These are phyloP conservation scores for Chrysotoxum bicinctum DNA, from an alignment of 2,888 invertebrate species.

Conservation along the genomic window DNA sequence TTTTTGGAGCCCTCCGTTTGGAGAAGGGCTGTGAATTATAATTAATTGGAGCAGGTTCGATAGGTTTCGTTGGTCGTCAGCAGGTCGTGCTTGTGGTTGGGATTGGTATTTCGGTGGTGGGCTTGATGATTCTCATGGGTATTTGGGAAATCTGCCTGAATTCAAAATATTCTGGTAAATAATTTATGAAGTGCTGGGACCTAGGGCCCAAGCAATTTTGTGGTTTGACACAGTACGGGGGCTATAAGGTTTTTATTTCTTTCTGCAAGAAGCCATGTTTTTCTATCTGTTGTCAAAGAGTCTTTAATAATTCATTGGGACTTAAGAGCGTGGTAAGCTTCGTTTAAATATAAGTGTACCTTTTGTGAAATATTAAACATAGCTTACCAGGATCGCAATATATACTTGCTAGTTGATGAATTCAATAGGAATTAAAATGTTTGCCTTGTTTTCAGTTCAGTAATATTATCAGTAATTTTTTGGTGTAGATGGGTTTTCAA, in stretches of 20 bases:
- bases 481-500: neutral
- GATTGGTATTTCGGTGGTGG: neutral
- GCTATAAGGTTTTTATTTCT: neutral
- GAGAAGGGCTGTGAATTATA: conserved; percentile 65
- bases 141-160: conserved; percentile 58
- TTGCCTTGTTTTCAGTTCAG: neutral
- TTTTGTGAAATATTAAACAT: neutral
- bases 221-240: conserved; percentile 33
- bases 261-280: conserved; percentile 11
- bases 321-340: conserved; percentile 32
- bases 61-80: conserved; percentile 55
- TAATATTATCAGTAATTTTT: neutral
- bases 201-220: conserved; percentile 50
- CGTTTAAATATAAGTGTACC: conserved; percentile 21
- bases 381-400: neutral
- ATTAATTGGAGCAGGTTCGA: conserved; percentile 70
- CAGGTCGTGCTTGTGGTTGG: conserved; percentile 16
- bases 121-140: neutral
- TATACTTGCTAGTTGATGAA: neutral
- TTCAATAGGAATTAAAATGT: neutral
- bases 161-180: conserved; percentile 68
- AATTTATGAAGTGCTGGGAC: conserved; percentile 67
- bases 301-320: conserved; percentile 31
- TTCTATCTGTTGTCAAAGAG: conserved; percentile 19
- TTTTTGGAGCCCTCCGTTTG: neutral